Percentiles rank a stretch among this genome's conserved stretches.
Conservation (phyloP, 2,888 invertebrate genomes). For the Cybosia mesomella region DNA sequence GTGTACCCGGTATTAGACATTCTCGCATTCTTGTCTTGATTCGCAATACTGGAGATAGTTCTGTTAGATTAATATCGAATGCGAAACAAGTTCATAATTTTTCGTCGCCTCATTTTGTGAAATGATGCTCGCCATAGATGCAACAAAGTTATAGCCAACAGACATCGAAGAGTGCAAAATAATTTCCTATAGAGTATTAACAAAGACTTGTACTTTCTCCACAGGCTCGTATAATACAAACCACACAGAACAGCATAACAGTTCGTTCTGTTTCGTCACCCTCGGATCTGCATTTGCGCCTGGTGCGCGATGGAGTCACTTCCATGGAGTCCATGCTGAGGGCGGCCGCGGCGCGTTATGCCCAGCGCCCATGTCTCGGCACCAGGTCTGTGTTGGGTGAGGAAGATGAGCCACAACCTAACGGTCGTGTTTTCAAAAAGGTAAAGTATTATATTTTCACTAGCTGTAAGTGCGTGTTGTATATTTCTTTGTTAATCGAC, state of each 20-base stretch:
- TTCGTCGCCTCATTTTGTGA: too few species aligned
- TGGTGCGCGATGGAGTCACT: constrained; percentile 92
- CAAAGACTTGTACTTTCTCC: neutral
- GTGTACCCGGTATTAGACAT: neutral
- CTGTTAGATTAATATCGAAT: neutral
- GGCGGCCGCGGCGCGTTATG: constrained; percentile 92
- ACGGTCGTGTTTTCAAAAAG: constrained; percentile 98
- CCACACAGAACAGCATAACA: constrained; percentile 90
- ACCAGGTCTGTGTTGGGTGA: constrained; percentile 96
- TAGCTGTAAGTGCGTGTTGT: neutral
- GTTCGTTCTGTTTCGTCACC: constrained; percentile 91
- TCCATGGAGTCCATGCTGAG: constrained; percentile 94
- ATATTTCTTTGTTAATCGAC: neutral
- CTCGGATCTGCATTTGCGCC: constrained; percentile 89
- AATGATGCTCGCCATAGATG: too few species aligned
- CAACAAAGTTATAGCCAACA: too few species aligned
- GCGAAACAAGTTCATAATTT: too few species aligned
- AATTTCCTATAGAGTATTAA: neutral
- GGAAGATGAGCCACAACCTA: constrained; percentile 97
- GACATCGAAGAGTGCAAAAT: neutral
- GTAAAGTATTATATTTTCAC: constrained; percentile 68
- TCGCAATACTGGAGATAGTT: neutral
- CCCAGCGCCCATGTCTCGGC: constrained; percentile 93
- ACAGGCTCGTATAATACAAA: constrained; percentile 90
- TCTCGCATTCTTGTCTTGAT: neutral